A percentile compares a stretch with the other conserved stretches of the same genome.
phyloP scores from a whole-genome alignment of 2,797 vertebrate species.

The Spondyliosoma cantharus region DNA sequence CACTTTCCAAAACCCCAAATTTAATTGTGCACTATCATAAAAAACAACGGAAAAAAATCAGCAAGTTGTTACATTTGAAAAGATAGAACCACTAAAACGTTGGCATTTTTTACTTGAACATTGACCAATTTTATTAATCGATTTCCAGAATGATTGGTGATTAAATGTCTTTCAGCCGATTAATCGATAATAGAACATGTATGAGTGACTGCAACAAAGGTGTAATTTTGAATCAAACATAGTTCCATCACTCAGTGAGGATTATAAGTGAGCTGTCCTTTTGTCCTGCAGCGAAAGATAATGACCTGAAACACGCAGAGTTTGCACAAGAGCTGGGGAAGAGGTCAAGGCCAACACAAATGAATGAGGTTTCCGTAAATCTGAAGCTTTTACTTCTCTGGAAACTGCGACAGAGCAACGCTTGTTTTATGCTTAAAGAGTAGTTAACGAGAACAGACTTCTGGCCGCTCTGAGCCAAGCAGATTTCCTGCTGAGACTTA shows the following conservation, averaged over 20 bases:
- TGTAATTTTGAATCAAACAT: not conserved
- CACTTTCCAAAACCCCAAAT: too few relatives aligned
- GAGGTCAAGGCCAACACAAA: not conserved
- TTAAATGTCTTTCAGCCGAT: too few relatives aligned
- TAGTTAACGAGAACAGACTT: not conserved
- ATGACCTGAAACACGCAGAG: not conserved
- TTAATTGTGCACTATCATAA: too few relatives aligned
- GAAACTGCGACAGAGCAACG: not conserved
- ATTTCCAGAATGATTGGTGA: too few relatives aligned
- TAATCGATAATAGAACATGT: too few relatives aligned
- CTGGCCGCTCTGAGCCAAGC: not conserved
- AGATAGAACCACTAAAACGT: too few relatives aligned
- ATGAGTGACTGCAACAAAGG: not conserved
- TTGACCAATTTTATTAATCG: too few relatives aligned
- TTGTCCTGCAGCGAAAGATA: constrained; percentile 11
- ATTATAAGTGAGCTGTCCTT: not conserved
- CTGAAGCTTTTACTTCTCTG: not conserved
- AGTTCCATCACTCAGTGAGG: accelerated
- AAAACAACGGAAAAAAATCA: not conserved
- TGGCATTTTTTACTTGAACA: too few relatives aligned
- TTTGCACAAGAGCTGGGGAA: constrained; percentile 11
- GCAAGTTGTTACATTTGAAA: too few relatives aligned
- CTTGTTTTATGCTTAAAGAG: not conserved
- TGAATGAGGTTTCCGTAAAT: too few relatives aligned
- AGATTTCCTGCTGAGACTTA: not conserved